Evolutionary conservation across 2,888 invertebrate genomes (phyloP).

Genomic region (Gerris lacustris): DNA sequence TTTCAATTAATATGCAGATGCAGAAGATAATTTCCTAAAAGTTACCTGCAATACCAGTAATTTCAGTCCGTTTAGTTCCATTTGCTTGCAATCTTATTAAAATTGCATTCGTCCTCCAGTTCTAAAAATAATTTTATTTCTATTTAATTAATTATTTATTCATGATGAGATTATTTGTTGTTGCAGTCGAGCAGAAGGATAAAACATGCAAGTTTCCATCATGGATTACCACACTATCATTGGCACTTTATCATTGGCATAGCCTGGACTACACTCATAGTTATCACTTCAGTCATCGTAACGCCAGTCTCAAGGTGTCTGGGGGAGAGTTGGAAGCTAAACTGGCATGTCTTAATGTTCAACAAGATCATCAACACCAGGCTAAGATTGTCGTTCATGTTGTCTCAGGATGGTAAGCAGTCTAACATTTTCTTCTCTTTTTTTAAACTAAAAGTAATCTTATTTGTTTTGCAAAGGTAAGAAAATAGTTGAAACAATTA

Average conservation of each 20-base stretch:
- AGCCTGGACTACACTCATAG: constrained; percentile 59
- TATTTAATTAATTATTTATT: too few relatives aligned
- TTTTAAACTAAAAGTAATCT: neutral
- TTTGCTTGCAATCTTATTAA: too few relatives aligned
- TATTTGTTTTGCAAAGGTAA: too few relatives aligned
- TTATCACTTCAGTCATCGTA: constrained; percentile 55
- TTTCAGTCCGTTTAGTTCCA: too few relatives aligned
- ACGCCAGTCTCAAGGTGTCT: constrained; percentile 38
- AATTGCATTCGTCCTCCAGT: too few relatives aligned
- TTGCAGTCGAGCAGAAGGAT: constrained; percentile 58
- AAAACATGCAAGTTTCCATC: constrained; percentile 63
- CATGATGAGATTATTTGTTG: neutral
- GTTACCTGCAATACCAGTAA: too few relatives aligned
- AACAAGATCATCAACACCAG: constrained; percentile 30
- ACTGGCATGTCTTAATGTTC: constrained; percentile 31
- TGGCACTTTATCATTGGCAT: constrained; percentile 69
- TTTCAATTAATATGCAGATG: too few relatives aligned
- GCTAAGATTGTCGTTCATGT: constrained; percentile 54
- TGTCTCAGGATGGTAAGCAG: constrained; percentile 59
- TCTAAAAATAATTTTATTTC: too few relatives aligned
- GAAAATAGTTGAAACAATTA: too few relatives aligned
- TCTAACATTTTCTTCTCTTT: neutral
- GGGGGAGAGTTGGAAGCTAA: constrained; percentile 44
- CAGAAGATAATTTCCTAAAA: too few relatives aligned
- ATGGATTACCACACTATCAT: constrained; percentile 69